Base-by-base conservation (phyloP, 37 sponge, comb jelly and placozoan species). In the Diacarnus erythraeanus region DNA sequence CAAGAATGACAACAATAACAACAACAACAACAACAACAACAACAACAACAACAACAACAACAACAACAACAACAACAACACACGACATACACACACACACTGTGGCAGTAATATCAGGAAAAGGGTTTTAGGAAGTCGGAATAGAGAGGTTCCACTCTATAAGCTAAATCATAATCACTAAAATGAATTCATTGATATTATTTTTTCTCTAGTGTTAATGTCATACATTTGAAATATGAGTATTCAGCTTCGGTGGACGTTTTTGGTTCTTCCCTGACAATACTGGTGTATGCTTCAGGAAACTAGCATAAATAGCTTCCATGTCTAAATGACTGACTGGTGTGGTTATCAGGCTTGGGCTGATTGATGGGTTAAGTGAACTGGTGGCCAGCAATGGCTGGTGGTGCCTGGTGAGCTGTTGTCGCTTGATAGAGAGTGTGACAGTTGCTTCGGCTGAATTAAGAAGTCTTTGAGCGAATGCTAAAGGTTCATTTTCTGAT, bases 381-480 rank as follows among this genome's bases (percentile, higher is more conserved):
- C 39, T 23, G 65, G 15, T 57, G 6, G 60, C 26, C 38, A 39
- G 79, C 4, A 38, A 33, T 29, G 42, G 47, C 39, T 44, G 51
- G 54, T 8, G 54, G 5, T 27, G 54, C n/a, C 3, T 54, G 2
- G 57, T 2, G 36, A 34, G 4, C 8, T 27, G 51, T 42, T 58
- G 85, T 0, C 85, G 78, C 36, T 68, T 57, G 39, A 85, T 54
- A 26, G 57, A 58, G 65, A 85, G 71, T 31, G 85, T 77, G 47
- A 85, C 63, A 25, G 71, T 64, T 12, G 26, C 26, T 3, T 72
- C 1, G 36, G 78, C 85, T 4, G 22, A 26, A 15, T 39, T 25
- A 30, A 85, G 59, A n/a, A 85, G 60, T 0, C 65, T 27, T 25
- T 59, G 41, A 23, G 59, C 47, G 38, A 85, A 77, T 1, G 67